These are phyloP conservation scores for Pionites leucogaster DNA, from an alignment of 2,113 vertebrate genomes.

Conservation along the genomic window DNA sequence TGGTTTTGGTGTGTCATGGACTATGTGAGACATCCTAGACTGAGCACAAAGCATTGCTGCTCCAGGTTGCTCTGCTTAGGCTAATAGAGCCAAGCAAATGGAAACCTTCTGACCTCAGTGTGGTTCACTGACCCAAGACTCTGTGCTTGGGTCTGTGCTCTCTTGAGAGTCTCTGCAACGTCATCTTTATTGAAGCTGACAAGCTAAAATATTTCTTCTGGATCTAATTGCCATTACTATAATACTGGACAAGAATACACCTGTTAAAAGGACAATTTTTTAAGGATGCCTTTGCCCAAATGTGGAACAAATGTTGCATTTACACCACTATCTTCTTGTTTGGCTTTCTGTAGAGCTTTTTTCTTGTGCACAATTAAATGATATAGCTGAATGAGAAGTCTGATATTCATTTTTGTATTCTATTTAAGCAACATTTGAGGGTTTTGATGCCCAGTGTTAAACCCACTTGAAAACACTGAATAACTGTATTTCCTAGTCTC, in stretches of 20 bases:
- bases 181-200: background rate
- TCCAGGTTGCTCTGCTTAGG: background rate
- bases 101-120: background rate
- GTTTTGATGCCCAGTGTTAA: background rate
- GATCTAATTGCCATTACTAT: background rate
- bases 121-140: background rate
- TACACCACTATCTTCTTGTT: background rate
- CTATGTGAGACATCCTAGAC: background rate
- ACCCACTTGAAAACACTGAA: background rate
- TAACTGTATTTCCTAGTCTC: background rate
- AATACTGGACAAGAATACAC: background rate
- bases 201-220: background rate
- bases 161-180: background rate
- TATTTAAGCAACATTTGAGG: background rate
- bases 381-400: background rate
- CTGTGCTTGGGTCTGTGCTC: background rate
- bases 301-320: background rate
- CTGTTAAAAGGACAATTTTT: background rate
- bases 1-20: background rate
- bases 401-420: background rate
- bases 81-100: background rate
- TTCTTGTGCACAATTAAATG: background rate
- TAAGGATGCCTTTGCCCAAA: background rate
- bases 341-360: background rate
- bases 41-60: background rate